A percentile compares a stretch with the other conserved stretches of the same genome.
Evolutionary conservation across 2,797 vertebrate species (phyloP).

Genomic region (Phrynocephalus guinanensis): DNA sequence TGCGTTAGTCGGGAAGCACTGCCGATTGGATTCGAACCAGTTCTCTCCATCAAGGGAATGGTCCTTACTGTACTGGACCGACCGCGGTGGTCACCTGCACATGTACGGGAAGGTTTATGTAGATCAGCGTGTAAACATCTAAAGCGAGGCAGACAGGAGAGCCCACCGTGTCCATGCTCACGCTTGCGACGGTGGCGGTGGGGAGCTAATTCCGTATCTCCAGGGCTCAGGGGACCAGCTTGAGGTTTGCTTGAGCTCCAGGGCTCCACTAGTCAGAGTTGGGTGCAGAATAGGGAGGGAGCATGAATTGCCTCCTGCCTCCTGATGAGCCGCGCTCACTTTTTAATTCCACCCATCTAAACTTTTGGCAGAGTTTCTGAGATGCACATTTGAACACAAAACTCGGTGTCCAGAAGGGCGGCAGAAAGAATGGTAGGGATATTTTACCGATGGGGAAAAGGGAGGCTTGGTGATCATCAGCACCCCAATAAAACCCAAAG

Average conservation of each 20-base stretch:
- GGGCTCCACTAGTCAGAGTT: neutral
- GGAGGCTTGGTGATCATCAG: neutral
- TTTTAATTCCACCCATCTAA: neutral
- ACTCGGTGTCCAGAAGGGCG: neutral
- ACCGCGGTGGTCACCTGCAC: too few relatives aligned
- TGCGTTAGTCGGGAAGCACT: too few relatives aligned
- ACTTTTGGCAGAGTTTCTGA: neutral
- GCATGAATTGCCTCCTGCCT: neutral
- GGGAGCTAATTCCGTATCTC: too few relatives aligned
- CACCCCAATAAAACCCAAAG: neutral
- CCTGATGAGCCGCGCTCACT: neutral
- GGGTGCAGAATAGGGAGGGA: neutral
- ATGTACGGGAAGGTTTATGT: neutral
- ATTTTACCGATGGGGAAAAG: neutral
- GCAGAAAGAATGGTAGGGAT: neutral
- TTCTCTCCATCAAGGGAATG: too few relatives aligned
- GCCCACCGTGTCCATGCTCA: too few relatives aligned
- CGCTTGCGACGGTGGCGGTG: too few relatives aligned
- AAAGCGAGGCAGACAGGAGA: neutral
- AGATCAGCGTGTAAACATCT: neutral
- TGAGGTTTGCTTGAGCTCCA: neutral
- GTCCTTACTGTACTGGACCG: too few relatives aligned
- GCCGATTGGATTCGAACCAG: too few relatives aligned
- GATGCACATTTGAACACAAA: neutral
- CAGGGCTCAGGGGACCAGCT: neutral